Conservation (phyloP, 2,888 invertebrate genomes). For the Falcaria lacertinaria region DNA sequence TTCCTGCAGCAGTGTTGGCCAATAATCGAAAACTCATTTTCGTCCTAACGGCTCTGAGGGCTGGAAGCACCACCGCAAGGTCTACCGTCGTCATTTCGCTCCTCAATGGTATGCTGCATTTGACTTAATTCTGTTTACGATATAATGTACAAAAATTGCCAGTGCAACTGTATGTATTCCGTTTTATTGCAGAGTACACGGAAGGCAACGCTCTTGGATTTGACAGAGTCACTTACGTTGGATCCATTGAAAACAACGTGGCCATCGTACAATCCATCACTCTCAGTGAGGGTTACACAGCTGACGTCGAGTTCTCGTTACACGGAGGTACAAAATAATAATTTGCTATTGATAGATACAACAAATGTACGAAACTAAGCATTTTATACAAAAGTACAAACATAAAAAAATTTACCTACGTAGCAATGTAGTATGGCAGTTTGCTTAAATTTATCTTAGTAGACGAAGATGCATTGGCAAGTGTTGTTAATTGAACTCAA, state of each 20-base stretch:
- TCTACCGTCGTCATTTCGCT: constrained; percentile 18
- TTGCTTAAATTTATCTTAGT: no score
- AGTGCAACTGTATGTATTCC: background rate
- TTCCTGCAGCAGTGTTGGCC: constrained; percentile 21
- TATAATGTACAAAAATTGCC: background rate
- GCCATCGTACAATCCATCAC: constrained; percentile 18
- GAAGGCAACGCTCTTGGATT: constrained; percentile 13
- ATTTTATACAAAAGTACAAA: no score
- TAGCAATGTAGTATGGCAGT: no score
- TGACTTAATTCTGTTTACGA: background rate
- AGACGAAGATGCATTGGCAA: no score
- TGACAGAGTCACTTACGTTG: constrained; percentile 22
- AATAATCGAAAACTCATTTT: constrained; percentile 28
- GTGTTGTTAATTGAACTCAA: no score
- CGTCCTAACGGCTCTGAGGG: constrained; percentile 12
- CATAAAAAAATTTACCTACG: no score
- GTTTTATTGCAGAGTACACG: constrained; percentile 10
- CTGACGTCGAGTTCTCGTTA: constrained; percentile 20
- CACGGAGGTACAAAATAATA: constrained; percentile 22
- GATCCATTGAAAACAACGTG: constrained; percentile 14
- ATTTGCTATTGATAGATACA: no score
- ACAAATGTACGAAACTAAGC: no score
- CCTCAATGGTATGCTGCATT: constrained; percentile 11
- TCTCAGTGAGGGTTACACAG: constrained; percentile 21
- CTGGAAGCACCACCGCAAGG: constrained; percentile 9